These are phyloP conservation scores for Polydrusus pterygomalis DNA, from an alignment of 2,888 invertebrate species.

Conservation along the genomic window DNA sequence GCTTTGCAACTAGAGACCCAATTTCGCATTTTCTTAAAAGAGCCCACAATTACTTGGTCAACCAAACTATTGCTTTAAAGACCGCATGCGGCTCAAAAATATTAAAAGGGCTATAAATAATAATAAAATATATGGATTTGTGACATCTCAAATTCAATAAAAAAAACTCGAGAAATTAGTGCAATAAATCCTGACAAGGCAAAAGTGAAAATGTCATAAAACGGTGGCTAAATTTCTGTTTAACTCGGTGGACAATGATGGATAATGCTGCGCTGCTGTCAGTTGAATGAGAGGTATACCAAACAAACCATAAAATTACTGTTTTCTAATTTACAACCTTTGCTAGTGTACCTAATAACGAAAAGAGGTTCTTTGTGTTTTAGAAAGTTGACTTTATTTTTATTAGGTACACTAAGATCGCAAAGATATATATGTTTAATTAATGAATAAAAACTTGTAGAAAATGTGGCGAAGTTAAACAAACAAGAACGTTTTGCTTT, in stretches of 20 bases:
- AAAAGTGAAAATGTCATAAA: conserved; percentile 45
- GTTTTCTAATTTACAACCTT: conserved; percentile 40
- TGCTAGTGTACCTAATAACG: conserved; percentile 17
- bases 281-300: conserved; percentile 18
- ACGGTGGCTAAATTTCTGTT: conserved; percentile 45
- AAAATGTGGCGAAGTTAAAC: too few species aligned
- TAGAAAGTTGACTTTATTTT: conserved; percentile 35
- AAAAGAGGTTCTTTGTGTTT: not conserved
- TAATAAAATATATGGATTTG: conserved; percentile 44
- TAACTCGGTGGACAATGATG: conserved; percentile 37
- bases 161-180: conserved; percentile 21
- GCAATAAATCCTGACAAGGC: conserved; percentile 15
- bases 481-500: too few species aligned
- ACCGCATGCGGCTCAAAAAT: conserved; percentile 50
- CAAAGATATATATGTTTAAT: too few species aligned
- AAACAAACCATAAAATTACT: conserved; percentile 52
- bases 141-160: conserved; percentile 18
- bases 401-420: not conserved
- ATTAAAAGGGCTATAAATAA: conserved; percentile 50
- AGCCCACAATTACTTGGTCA: conserved; percentile 39
- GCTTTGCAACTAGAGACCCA: conserved; percentile 21
- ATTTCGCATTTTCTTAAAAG: conserved; percentile 32
- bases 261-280: conserved; percentile 25
- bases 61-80: conserved; percentile 37
- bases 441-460: too few species aligned